Evolutionary conservation across 2,113 vertebrate species (phyloP).

Genomic region (Zosterops pallidus): DNA sequence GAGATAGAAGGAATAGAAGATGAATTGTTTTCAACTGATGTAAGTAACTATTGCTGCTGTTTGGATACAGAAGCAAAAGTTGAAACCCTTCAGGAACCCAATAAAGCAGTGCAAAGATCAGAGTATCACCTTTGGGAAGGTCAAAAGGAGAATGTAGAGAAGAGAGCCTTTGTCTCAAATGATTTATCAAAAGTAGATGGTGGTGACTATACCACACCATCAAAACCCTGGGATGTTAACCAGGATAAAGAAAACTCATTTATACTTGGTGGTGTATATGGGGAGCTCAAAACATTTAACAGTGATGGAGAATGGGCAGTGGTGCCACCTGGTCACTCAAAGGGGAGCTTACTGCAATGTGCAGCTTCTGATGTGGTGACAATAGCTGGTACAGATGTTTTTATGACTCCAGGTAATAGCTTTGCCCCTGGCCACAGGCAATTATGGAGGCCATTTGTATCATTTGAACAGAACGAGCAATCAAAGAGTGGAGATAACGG

Average conservation of each 20-base stretch:
- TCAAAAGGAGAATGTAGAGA: conserved; percentile 81
- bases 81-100: conserved; percentile 80
- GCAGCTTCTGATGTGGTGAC: conserved; percentile 92
- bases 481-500: conserved; percentile 82
- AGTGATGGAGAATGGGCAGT: conserved; percentile 93
- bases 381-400: conserved; percentile 93
- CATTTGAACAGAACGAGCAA: conserved; percentile 89
- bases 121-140: conserved; percentile 98
- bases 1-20: conserved; percentile 81
- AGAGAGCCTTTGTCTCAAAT: conserved; percentile 81
- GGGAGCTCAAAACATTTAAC: conserved; percentile 90
- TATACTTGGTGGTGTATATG: conserved; percentile 96
- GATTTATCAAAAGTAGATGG: conserved; percentile 86
- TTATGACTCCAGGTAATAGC: conserved; percentile 92
- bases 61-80: conserved; percentile 81
- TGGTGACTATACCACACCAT: conserved; percentile 95
- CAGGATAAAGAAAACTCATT: conserved; percentile 90
- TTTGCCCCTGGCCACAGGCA: conserved; percentile 93
- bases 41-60: conserved; percentile 86
- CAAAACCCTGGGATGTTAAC: conserved; percentile 89
- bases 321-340: conserved; percentile 81
- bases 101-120: conserved; percentile 91
- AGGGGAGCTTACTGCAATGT: conserved; percentile 86
- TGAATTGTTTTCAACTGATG: conserved; percentile 83
- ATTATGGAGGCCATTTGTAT: conserved; percentile 91